Evolutionary conservation across 2,113 vertebrate species (phyloP).

Genomic region (Embiotoca jacksoni): DNA sequence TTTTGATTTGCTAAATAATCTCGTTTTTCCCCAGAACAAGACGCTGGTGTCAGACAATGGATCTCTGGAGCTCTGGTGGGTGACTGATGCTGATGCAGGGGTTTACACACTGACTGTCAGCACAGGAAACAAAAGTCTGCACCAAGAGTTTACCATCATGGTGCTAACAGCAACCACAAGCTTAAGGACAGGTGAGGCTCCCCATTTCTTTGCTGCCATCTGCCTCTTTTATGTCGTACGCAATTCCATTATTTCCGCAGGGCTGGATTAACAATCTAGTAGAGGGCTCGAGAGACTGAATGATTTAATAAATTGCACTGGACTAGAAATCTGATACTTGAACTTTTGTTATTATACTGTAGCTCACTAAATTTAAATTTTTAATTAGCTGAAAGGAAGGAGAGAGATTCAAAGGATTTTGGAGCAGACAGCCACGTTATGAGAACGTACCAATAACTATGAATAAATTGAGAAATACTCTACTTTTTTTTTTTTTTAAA

Average conservation of each 20-base stretch:
- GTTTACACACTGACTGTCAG: constrained; percentile 68
- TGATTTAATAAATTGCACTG: constrained; percentile 58
- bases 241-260: constrained; percentile 59
- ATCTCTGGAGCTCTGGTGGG: constrained; percentile 59
- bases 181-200: constrained; percentile 54
- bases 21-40: constrained; percentile 63
- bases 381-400: constrained; percentile 64
- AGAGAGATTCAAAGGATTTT: constrained; percentile 53
- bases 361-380: constrained; percentile 58
- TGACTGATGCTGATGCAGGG: constrained; percentile 64
- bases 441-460: constrained; percentile 7
- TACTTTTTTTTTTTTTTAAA: neutral
- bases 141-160: constrained; percentile 57
- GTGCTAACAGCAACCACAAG: constrained; percentile 56
- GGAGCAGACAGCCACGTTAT: constrained; percentile 33
- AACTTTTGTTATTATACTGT: constrained; percentile 65
- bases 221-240: constrained; percentile 30
- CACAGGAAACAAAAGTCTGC: constrained; percentile 32
- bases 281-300: constrained; percentile 46
- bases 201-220: constrained; percentile 1
- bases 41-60: constrained; percentile 43
- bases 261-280: constrained; percentile 58
- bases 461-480: constrained; percentile 31
- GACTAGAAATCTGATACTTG: constrained; percentile 61
- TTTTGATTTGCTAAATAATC: constrained; percentile 18